Conservation (phyloP, 2,797 vertebrate species). For the Graptemys geographica region DNA sequence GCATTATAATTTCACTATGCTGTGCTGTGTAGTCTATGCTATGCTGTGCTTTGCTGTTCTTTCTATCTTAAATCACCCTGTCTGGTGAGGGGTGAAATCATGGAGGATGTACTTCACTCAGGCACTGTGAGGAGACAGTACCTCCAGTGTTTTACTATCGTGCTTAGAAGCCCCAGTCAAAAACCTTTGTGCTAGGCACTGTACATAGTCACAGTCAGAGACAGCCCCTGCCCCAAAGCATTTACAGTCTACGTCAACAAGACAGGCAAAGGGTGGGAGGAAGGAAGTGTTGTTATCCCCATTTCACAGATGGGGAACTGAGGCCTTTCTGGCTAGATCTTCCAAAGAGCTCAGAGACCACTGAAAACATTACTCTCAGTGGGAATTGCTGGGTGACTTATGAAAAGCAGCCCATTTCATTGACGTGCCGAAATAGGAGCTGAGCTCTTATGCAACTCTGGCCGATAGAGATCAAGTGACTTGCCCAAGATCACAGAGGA, state of each 20-base stretch:
- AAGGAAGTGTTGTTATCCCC: background rate
- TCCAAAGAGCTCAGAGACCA: background rate
- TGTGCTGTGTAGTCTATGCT: too few relatives aligned
- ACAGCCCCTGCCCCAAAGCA: accelerated
- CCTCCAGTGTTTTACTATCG: background rate
- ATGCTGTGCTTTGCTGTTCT: too few relatives aligned
- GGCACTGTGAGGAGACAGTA: background rate
- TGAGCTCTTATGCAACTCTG: background rate
- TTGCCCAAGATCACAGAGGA: background rate
- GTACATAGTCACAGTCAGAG: background rate
- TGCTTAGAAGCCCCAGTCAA: background rate
- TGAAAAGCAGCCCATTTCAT: background rate
- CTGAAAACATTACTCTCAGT: background rate
- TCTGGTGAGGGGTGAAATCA: background rate
- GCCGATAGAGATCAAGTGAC: background rate
- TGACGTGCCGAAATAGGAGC: background rate
- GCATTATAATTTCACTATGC: background rate
- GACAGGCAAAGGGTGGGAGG: background rate
- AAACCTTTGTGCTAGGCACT: background rate
- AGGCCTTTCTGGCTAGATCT: background rate
- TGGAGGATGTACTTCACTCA: background rate
- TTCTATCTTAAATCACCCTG: background rate
- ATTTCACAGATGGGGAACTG: background rate
- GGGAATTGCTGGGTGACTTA: background rate
- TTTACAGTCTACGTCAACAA: background rate